A percentile compares a stretch with the other conserved stretches of the same genome.
Conservation (phyloP, 2,888 invertebrate genomes). For the Oligia fasciuncula region DNA sequence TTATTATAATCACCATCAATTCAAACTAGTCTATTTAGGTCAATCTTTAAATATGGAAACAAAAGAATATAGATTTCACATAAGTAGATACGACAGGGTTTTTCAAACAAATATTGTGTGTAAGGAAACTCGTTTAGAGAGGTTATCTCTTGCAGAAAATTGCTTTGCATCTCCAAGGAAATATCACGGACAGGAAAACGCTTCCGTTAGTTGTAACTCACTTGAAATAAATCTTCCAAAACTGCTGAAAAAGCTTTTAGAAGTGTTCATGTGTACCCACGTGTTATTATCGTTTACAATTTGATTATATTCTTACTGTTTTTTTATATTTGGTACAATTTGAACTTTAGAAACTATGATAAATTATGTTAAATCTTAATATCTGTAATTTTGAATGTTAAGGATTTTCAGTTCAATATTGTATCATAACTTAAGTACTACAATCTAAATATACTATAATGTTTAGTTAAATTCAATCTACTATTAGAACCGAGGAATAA, state of each 20-base stretch:
- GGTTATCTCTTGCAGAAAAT: constrained; percentile 87
- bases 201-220: constrained; percentile 80
- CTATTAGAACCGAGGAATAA: neutral
- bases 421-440: neutral
- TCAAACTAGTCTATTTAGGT: constrained; percentile 28
- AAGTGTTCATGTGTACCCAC: constrained; percentile 26
- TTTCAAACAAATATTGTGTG: constrained; percentile 78
- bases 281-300: constrained; percentile 12
- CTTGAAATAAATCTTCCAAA: constrained; percentile 73
- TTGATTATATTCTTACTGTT: neutral
- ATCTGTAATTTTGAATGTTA: neutral
- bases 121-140: constrained; percentile 82
- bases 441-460: neutral
- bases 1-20: constrained; percentile 35
- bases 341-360: neutral
- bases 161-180: constrained; percentile 88
- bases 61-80: constrained; percentile 53
- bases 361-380: neutral
- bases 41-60: constrained; percentile 51
- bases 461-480: neutral
- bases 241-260: constrained; percentile 52
- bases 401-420: neutral
- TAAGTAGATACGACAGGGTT: constrained; percentile 53
- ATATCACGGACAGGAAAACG: constrained; percentile 82
- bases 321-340: neutral